These are phyloP conservation scores for Lemur catta DNA, from an alignment of 2,797 vertebrate species.

Conservation along the genomic window DNA sequence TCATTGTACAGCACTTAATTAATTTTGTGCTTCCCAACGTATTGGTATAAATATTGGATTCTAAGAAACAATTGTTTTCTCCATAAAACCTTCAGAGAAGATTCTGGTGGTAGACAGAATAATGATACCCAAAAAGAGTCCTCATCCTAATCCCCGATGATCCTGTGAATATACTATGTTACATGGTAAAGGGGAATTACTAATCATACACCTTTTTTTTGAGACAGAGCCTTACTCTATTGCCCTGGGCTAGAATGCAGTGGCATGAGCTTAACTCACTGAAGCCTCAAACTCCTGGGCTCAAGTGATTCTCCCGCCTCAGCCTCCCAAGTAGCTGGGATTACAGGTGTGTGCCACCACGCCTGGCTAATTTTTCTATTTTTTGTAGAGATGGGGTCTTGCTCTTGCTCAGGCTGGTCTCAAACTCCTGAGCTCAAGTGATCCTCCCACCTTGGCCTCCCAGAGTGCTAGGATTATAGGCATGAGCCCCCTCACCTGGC, in stretches of 20 bases:
- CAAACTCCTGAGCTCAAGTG: too few species aligned
- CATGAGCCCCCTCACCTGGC: too few species aligned
- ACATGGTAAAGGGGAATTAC: constrained; percentile 25
- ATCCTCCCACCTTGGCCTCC: too few species aligned
- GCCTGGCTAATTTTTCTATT: neutral
- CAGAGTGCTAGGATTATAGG: too few species aligned
- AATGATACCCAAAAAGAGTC: neutral
- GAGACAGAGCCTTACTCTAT: neutral
- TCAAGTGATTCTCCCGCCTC: neutral
- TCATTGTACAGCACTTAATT: neutral
- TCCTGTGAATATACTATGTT: constrained; percentile 22
- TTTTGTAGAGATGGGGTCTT: neutral
- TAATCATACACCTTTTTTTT: constrained; percentile 24
- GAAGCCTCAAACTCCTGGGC: neutral
- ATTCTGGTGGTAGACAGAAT: neutral
- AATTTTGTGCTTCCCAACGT: constrained; percentile 37
- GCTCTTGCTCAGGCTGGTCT: too few species aligned
- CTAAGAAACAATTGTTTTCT: constrained; percentile 1
- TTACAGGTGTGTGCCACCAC: neutral
- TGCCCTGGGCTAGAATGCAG: neutral
- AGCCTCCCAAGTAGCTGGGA: neutral
- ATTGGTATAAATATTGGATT: neutral
- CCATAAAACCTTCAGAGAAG: constrained; percentile 15
- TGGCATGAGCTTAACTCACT: neutral
- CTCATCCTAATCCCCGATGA: neutral